Conservation (phyloP, 2,888 invertebrate genomes). For the Laspeyria flexula region DNA sequence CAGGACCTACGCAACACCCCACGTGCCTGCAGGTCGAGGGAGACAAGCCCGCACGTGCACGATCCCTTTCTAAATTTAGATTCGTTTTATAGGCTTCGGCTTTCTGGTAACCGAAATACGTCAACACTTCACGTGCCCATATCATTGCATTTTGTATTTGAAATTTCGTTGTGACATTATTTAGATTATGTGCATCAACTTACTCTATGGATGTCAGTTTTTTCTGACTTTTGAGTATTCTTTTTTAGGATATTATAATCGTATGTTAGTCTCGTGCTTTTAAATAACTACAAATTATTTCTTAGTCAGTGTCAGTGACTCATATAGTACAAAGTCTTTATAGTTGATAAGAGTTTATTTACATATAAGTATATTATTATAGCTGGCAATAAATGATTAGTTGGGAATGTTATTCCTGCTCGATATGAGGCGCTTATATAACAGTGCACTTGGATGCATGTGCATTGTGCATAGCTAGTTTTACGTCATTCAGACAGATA, state of each 20-base stretch:
- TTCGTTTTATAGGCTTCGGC: constrained; percentile 13
- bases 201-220: constrained; percentile 5
- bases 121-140: constrained; percentile 15
- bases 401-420: constrained; percentile 23
- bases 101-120: constrained; percentile 16
- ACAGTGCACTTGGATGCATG: constrained; percentile 34
- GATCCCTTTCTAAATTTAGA: constrained; percentile 21
- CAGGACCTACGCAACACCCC: constrained; percentile 17
- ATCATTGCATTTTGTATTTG: constrained; percentile 11
- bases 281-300: too few relatives aligned
- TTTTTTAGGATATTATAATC: too few relatives aligned
- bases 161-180: constrained; percentile 12
- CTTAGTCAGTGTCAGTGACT: constrained; percentile 40
- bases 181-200: constrained; percentile 16
- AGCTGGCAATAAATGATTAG: constrained; percentile 8
- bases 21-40: constrained; percentile 20
- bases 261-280: too few relatives aligned
- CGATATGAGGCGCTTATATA: constrained; percentile 24
- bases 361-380: constrained; percentile 44
- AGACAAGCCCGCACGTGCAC: constrained; percentile 12
- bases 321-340: constrained; percentile 53
- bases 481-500: constrained; percentile 27
- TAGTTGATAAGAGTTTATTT: constrained; percentile 47
- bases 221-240: background rate
- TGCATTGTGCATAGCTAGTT: background rate